Conservation (phyloP, 1,140 invertebrate species). For the Arion vulgaris region DNA sequence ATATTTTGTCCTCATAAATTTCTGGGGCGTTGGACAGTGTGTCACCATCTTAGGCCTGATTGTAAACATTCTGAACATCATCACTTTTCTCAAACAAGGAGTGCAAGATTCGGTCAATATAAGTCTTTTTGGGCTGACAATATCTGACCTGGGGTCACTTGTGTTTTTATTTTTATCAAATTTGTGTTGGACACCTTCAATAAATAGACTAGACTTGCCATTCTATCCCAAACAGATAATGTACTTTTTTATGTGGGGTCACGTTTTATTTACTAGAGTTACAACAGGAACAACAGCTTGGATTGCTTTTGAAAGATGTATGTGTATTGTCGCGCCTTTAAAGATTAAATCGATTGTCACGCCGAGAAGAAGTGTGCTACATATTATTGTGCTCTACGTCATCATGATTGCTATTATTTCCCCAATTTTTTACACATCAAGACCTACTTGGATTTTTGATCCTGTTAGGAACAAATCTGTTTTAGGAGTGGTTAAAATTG, state of each 20-base stretch:
- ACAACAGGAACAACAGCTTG: not conserved
- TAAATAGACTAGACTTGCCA: not conserved
- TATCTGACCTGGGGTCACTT: not conserved
- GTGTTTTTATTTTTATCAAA: not conserved
- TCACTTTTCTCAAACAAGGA: not conserved
- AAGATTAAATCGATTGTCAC: slow-evolving; percentile 17
- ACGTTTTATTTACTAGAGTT: not conserved
- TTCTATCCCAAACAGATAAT: not conserved
- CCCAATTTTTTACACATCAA: not conserved
- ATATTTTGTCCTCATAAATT: not conserved
- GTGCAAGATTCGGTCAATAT: not conserved
- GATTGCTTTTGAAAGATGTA: not conserved
- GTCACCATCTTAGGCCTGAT: not conserved
- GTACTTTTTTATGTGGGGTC: not conserved
- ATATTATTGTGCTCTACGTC: not conserved
- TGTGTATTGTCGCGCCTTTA: slow-evolving; percentile 4
- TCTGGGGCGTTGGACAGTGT: not conserved
- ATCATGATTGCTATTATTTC: not conserved
- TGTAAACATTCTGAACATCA: not conserved
- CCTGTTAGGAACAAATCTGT: not conserved
- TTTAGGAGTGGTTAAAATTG: not conserved
- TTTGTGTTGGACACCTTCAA: not conserved
- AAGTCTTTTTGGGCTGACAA: not conserved
- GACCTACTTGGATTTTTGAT: not conserved
- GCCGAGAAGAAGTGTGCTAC: not conserved